phyloP scores from a whole-genome alignment of 2,888 invertebrate genomes.

The Drosophila seclusa region DNA sequence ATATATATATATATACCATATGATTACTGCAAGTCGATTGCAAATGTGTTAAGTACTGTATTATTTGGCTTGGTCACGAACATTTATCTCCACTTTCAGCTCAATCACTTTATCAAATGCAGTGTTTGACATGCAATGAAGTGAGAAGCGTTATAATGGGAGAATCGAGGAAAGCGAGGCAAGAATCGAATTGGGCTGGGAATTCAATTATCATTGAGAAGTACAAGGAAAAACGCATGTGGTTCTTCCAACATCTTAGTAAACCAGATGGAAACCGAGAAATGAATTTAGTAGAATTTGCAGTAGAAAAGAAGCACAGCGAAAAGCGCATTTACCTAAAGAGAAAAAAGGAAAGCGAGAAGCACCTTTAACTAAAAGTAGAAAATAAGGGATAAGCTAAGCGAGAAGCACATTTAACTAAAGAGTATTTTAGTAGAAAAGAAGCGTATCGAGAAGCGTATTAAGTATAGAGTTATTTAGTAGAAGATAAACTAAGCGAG shows the following conservation, averaged over 20 bases:
- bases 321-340: neutral
- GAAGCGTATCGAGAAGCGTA: too few species aligned
- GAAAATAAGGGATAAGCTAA: too few species aligned
- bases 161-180: too few species aligned
- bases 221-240: neutral
- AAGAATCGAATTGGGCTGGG: too few species aligned
- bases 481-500: too few species aligned
- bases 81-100: neutral
- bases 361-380: neutral
- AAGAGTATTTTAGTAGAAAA: neutral
- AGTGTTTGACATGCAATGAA: neutral
- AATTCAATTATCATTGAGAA: too few species aligned
- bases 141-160: neutral
- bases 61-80: conserved; percentile 1
- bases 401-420: neutral
- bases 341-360: neutral
- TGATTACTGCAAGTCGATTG: conserved; percentile 1
- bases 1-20: neutral
- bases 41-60: neutral
- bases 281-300: neutral
- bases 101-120: neutral
- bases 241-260: neutral
- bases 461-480: too few species aligned
- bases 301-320: neutral
- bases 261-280: neutral